Conservation (phyloP, 2,797 vertebrate species). For the Sebastes taczanowskii region DNA sequence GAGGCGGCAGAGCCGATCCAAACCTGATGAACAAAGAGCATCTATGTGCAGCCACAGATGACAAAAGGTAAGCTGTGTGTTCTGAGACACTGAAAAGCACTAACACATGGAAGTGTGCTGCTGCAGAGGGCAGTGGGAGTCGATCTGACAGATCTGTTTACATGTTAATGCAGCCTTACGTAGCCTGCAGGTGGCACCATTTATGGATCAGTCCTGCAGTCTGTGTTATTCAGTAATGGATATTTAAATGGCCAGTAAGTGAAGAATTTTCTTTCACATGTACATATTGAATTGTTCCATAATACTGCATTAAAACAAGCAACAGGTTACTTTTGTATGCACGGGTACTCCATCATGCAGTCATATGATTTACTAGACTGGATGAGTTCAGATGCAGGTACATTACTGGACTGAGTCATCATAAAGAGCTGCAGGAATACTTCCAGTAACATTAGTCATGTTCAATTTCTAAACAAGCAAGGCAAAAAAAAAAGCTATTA, state of each 20-base stretch:
- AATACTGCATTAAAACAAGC: slow-evolving; percentile 23
- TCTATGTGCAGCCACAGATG: slow-evolving; percentile 15
- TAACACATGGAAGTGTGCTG: slow-evolving; percentile 36
- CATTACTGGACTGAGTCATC: slow-evolving; percentile 31
- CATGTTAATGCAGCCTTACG: slow-evolving; percentile 60
- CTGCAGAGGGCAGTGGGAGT: slow-evolving; percentile 58
- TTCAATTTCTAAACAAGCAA: not conserved
- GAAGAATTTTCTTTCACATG: slow-evolving; percentile 13
- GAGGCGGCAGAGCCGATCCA: not conserved
- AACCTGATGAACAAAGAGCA: slow-evolving; percentile 33
- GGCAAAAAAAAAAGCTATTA: not conserved
- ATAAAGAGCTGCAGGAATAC: not conserved
- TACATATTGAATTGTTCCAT: slow-evolving; percentile 17
- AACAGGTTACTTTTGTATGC: slow-evolving; percentile 40
- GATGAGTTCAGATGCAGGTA: slow-evolving; percentile 12
- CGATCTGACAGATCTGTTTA: slow-evolving; percentile 62
- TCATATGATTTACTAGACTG: not conserved
- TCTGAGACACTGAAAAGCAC: slow-evolving; percentile 31
- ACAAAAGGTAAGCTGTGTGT: slow-evolving; percentile 23
- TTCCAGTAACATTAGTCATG: slow-evolving; percentile 15
- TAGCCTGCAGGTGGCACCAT: slow-evolving; percentile 77
- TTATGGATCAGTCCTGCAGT: slow-evolving; percentile 62
- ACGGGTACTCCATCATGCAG: not conserved
- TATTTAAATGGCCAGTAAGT: slow-evolving; percentile 33
- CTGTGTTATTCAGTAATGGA: slow-evolving; percentile 36